A percentile compares a stretch with the other conserved stretches of the same genome.
Evolutionary conservation across 2,888 invertebrate genomes (phyloP).

Genomic region (Gari tellinella): DNA sequence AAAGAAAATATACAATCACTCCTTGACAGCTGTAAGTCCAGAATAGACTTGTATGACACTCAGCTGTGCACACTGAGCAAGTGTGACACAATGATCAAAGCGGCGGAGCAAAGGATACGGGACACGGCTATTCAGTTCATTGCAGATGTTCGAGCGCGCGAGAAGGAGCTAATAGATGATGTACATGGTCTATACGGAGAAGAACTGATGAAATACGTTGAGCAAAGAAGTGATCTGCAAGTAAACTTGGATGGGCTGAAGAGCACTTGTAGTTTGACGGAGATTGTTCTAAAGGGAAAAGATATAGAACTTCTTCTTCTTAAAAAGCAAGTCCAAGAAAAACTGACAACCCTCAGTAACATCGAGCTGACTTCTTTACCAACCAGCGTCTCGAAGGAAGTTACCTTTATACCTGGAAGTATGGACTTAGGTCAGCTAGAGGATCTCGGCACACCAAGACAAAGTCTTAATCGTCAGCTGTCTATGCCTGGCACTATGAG

Average conservation of each 20-base stretch:
- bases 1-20: conserved; percentile 82
- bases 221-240: conserved; percentile 79
- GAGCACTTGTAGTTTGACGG: conserved; percentile 84
- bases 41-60: conserved; percentile 80
- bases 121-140: conserved; percentile 83
- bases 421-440: conserved; percentile 82
- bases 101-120: conserved; percentile 82
- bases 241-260: conserved; percentile 82
- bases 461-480: conserved; percentile 54
- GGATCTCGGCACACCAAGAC: conserved; percentile 78
- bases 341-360: conserved; percentile 79
- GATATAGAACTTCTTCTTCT: conserved; percentile 84
- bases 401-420: conserved; percentile 80
- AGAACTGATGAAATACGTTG: conserved; percentile 82
- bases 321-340: conserved; percentile 84
- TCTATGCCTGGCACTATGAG: conserved; percentile 56
- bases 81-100: conserved; percentile 81
- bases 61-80: conserved; percentile 78
- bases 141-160: conserved; percentile 81
- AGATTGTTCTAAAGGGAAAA: conserved; percentile 84
- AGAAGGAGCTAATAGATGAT: conserved; percentile 83
- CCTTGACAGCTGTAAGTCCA: conserved; percentile 80
- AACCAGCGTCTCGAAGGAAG: conserved; percentile 76
- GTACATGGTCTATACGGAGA: conserved; percentile 82
- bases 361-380: conserved; percentile 82